Evolutionary conservation across 2,888 invertebrate species (phyloP).

Genomic region (Pomacea canaliculata): DNA sequence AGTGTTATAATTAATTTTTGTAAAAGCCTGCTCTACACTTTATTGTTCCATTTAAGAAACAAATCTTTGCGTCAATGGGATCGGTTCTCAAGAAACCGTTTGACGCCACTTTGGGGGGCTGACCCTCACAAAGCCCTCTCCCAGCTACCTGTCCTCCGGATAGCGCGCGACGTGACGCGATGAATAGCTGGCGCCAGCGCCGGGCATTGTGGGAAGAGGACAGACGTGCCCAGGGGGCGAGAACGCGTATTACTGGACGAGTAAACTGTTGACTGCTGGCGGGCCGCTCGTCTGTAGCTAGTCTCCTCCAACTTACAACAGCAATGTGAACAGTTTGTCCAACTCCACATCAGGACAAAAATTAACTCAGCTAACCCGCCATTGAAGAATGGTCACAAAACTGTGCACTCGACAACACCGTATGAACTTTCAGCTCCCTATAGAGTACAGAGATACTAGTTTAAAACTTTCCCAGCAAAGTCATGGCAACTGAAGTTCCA

Average conservation of each 20-base stretch:
- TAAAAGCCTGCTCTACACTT: too few species aligned
- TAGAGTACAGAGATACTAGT: too few species aligned
- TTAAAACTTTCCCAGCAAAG: too few species aligned
- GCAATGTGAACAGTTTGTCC: background rate
- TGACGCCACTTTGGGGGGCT: background rate
- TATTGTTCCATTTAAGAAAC: too few species aligned
- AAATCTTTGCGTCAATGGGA: background rate
- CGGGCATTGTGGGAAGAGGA: background rate
- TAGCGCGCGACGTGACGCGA: background rate
- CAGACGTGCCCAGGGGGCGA: background rate
- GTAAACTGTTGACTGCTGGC: conserved; percentile 21
- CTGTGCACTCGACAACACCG: too few species aligned
- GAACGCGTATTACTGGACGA: background rate
- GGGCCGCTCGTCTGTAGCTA: conserved; percentile 22
- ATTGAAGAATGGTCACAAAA: too few species aligned
- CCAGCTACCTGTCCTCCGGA: background rate
- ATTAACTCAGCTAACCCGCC: too few species aligned
- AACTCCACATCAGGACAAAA: background rate
- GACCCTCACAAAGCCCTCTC: background rate
- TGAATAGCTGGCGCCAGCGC: background rate
- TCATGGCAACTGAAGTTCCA: too few species aligned
- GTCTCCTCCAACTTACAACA: background rate
- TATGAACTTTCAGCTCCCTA: too few species aligned
- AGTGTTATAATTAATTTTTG: too few species aligned
- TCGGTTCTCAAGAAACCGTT: background rate